Evolutionary conservation across 2,113 vertebrate species (phyloP), one percentile per base, ranked within the genome.

Genomic region (Clupea harengus): DNA sequence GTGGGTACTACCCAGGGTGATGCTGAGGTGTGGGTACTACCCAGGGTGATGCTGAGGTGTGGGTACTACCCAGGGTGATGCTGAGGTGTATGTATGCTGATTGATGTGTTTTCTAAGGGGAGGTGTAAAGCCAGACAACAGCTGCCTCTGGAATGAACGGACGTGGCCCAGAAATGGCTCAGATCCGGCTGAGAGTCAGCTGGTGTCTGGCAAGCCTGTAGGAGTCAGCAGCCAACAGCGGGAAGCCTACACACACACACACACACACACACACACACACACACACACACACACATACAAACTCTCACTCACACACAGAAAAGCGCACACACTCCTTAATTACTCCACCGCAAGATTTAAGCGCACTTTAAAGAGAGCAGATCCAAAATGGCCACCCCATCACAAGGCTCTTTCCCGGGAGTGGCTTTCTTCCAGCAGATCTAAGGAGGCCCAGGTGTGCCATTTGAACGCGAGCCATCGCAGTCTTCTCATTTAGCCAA

Each of bases 261-360:
- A 64, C 60, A 64, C 60, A 64, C 60, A 64, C 60, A 25, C 60
- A 64, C 60, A 64, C 60, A 64, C 60, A 64, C 60, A 64, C 60
- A 64, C 60, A 64, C 22, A 64, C 22, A 25, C 60, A 64, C 60
- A 64, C 60, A 64, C 57, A 22, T 2, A 25, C 60, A n/a, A 0
- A n/a, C 20, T 8, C 60, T 22, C 54, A 60, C 2, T 22, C 54
- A 60, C 11, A 22, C 11, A 60, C 57, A 64, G 6, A 64, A 20
- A 25, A 4, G 25, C 60, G 25, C 60, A 67, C 60, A 9, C 60
- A 67, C 22, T 25, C 22, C 20, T n/a, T 54, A 54, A 54, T 54
- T 54, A 54, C 15, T 54, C 52, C 52, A 18, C 52, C 4, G 52
- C 17, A 18, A 54, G 52, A 54, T 54, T 17, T 15, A 13, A 17